Conservation (phyloP, 2,113 vertebrate genomes). For the Speoplatyrhinus poulsoni region DNA sequence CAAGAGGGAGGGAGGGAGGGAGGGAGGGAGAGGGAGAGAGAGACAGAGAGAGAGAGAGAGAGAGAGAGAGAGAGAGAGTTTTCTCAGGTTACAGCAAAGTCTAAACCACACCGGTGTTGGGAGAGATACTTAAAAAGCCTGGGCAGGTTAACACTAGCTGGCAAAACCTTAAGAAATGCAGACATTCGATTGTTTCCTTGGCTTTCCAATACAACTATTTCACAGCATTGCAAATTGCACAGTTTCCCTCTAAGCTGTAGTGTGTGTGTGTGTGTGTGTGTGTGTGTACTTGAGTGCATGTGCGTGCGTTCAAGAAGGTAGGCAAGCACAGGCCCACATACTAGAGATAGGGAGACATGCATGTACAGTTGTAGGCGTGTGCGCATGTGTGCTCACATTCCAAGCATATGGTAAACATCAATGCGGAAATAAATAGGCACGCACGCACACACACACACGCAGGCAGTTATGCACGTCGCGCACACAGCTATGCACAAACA, state of each 20-base stretch:
- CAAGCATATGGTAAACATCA: too few species aligned
- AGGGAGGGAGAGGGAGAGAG: conserved; percentile 29
- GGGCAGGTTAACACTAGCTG: conserved; percentile 13
- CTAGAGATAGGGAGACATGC: too few species aligned
- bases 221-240: background rate
- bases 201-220: conserved; percentile 34
- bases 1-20: conserved; percentile 21
- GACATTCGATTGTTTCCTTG: conserved; percentile 13
- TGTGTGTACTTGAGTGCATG: too few species aligned
- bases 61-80: conserved; percentile 20
- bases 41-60: conserved; percentile 20
- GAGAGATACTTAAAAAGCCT: conserved; percentile 33
- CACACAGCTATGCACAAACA: background rate
- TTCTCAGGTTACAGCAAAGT: conserved; percentile 60
- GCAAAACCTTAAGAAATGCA: background rate
- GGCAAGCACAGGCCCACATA: too few species aligned
- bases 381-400: too few species aligned
- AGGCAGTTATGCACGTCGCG: background rate
- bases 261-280: too few species aligned
- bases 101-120: conserved; percentile 14
- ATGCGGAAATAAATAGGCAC: background rate
- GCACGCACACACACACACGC: conserved; percentile 9
- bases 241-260: background rate
- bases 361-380: too few species aligned
- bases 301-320: too few species aligned